Base-by-base conservation (phyloP, 1,140 invertebrate species). In the Agrypnia vestita region DNA sequence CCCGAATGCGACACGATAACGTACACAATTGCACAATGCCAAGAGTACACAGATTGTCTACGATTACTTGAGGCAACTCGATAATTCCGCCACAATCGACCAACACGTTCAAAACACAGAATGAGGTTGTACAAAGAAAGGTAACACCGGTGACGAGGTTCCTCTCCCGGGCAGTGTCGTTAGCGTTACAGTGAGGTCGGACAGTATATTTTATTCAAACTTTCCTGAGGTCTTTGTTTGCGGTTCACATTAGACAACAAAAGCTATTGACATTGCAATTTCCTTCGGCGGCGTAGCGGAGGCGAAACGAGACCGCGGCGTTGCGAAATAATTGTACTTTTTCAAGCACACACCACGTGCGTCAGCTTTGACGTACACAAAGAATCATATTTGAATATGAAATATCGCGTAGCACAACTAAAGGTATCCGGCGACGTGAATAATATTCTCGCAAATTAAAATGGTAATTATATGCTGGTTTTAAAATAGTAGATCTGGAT, bases 61-160 rank as follows among this genome's bases (percentile, higher is more conserved):
- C 25, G 25, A 6, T 35, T 35, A 35, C 1, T 35, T 35, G 25
- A 35, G n/a, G n/a, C n/a, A n/a, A n/a, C n/a, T n/a, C n/a, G n/a
- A n/a, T n/a, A n/a, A n/a, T 35, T 35, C 25, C 25, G 6, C 6
- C 25, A 35, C 25, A 35, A 35, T 35, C 25, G 25, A 35, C 25
- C 25, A 35, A 35, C 25, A 35, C 6, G 55, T 59, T 59, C 55
- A 59, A 8, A 11, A 0, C 13, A 21, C 17, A 21, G 17, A 59
- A 59, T 59, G 55, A 59, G 55, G 55, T 59, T 59, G 8, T 59
- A 21, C 21, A 59, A 59, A 59, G 55, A 59, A 59, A 59, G 55
- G 55, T 21, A 35, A 35, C 17, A 21, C 15, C 55, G 17, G 55
- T 59, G 55, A 59, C 55, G 15, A 59, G 53, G 19, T 15, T 15